Conservation (phyloP, 2,888 invertebrate genomes). For the Drosophila paranaensis region DNA sequence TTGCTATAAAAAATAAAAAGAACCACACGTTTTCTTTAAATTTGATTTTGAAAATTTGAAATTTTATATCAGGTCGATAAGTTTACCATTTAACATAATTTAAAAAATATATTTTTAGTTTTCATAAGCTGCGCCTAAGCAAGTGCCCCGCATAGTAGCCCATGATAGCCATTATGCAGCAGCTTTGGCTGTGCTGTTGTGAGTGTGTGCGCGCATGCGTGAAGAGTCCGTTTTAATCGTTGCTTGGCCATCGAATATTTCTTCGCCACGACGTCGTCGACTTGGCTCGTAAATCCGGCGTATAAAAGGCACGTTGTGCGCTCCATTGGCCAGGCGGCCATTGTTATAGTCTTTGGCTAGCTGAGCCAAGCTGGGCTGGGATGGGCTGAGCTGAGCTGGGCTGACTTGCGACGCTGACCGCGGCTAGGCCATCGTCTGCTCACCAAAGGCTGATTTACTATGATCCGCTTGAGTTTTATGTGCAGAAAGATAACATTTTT, state of each 20-base stretch:
- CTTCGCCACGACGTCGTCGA: slow-evolving; percentile 76
- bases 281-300: slow-evolving; percentile 77
- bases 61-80: too few relatives aligned
- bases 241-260: slow-evolving; percentile 79
- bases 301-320: slow-evolving; percentile 75
- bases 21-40: too few relatives aligned
- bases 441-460: slow-evolving; percentile 82
- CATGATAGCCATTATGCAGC: slow-evolving; percentile 47
- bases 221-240: slow-evolving; percentile 82
- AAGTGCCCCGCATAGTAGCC: slow-evolving; percentile 28
- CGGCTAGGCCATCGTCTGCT: slow-evolving; percentile 48
- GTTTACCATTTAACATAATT: too few relatives aligned
- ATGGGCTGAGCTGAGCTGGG: neutral
- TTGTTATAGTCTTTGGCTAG: slow-evolving; percentile 59
- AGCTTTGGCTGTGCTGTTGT: slow-evolving; percentile 43
- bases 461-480: slow-evolving; percentile 82
- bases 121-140: neutral
- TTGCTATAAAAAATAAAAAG: too few relatives aligned
- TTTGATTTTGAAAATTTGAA: too few relatives aligned
- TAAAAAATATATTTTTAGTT: neutral
- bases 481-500: slow-evolving; percentile 81
- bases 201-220: slow-evolving; percentile 78
- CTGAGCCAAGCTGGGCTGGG: slow-evolving; percentile 6
- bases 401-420: slow-evolving; percentile 16
- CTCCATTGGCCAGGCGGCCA: slow-evolving; percentile 69